Evolutionary conservation across 1,140 invertebrate genomes (phyloP).

Genomic region (Zophobas atratus): DNA sequence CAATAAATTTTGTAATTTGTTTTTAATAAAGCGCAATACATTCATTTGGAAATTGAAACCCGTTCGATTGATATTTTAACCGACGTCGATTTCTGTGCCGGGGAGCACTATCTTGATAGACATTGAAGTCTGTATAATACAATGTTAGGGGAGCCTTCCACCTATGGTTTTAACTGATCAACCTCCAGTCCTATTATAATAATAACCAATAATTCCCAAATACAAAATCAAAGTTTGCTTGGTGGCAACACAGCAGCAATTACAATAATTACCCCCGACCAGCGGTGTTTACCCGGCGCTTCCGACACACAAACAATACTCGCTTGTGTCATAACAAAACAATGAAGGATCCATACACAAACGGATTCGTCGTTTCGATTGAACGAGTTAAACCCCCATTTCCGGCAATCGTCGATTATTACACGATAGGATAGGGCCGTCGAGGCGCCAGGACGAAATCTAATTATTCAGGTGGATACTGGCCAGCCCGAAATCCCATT

Average conservation of each 20-base stretch:
- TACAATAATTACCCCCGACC: neutral
- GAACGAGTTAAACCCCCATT: slow-evolving; percentile 7
- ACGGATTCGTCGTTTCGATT: slow-evolving; percentile 19
- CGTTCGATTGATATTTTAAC: no score
- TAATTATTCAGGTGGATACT: slow-evolving; percentile 43
- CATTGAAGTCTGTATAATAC: no score
- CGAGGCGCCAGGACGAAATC: slow-evolving; percentile 30
- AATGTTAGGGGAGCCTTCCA: no score
- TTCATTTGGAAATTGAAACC: no score
- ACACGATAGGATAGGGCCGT: slow-evolving; percentile 2
- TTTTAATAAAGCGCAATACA: no score
- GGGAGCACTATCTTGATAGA: no score
- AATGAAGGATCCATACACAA: slow-evolving; percentile 23
- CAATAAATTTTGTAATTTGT: no score
- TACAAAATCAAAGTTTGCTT: neutral
- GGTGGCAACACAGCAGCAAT: neutral
- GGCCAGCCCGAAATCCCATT: slow-evolving; percentile 22
- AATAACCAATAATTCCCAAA: no score
- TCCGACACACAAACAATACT: slow-evolving; percentile 1
- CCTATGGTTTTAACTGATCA: no score
- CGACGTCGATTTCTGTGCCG: no score
- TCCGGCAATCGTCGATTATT: slow-evolving; percentile 29
- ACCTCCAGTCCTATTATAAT: no score
- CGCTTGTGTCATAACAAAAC: slow-evolving; percentile 6
- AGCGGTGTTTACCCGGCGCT: neutral